Evolutionary conservation across 2,888 invertebrate species (phyloP), one percentile per base, ranked within the genome.

Genomic region (Steinernema carpocapsae): DNA sequence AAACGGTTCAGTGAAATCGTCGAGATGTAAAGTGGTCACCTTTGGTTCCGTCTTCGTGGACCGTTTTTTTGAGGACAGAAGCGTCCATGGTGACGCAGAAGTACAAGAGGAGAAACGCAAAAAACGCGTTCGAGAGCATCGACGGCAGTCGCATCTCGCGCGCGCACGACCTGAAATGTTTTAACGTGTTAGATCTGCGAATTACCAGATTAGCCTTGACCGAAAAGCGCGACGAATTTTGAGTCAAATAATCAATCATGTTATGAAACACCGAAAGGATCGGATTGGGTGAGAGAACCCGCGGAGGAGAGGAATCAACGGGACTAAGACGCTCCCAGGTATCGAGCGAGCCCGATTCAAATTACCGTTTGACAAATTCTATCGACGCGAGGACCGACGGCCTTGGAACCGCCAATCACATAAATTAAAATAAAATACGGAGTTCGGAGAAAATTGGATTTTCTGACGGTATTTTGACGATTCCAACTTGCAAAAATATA

Each of bases 21-120:
- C 26, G 17, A 37, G 10, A 37, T 37, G 37, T 37, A 37, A 37
- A 37, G 37, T 37, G n/a, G n/a, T n/a, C 1, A 64, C 64, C 64
- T 64, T 64, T 64, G 64, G 64, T 64, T 10, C 64, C 64, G 32
- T 64, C 32, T 32, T 64, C 64, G 32, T 64, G 64, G 37, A 64
- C 26, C 29, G 64, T 64, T 29, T 64, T 64, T 29, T 64, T 24
- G 17, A 64, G 32, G 4, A 64, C 64, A 29, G 64, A 64, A 29
- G 64, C 64, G 17, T 64, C 52, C 3, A 6, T 64, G 29, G 64
- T 29, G 29, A 37, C 4, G n/a, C 3, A 29, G 32, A 64, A 29
- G 32, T 12, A 14, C 17, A 64, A 17, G 10, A 64, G 64, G 17
- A 64, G 37, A 32, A 17, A 48, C 7, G 17, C 29, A n/a, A 29